Evolutionary conservation across 2,888 invertebrate species (phyloP).

Genomic region (Drosophila colorata): DNA sequence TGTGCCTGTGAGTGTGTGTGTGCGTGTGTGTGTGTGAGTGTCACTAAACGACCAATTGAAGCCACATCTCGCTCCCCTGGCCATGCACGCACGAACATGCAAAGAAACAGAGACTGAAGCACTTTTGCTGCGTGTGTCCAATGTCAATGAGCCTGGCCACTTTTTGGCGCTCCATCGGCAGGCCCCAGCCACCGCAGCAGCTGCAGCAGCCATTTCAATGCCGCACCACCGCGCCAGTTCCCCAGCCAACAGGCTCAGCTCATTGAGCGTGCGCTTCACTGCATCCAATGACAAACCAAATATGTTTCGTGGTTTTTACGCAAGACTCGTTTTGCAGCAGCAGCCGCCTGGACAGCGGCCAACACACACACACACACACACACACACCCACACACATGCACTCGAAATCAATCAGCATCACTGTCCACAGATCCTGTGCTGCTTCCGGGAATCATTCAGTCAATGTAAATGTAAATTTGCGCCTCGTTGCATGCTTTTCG

Average conservation of each 20-base stretch:
- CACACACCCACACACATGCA: conserved; percentile 31
- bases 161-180: conserved; percentile 68
- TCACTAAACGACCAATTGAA: conserved; percentile 69
- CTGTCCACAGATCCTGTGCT: conserved; percentile 26
- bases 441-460: conserved; percentile 66
- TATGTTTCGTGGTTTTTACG: conserved; percentile 83
- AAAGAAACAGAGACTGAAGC: conserved; percentile 52
- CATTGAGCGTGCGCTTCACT: conserved; percentile 65
- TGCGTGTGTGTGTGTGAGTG: conserved; percentile 33
- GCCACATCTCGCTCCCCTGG: conserved; percentile 44
- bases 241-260: conserved; percentile 1
- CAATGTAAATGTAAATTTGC: conserved; percentile 79
- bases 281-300: conserved; percentile 81
- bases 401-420: conserved; percentile 74
- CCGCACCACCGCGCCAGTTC: not conserved
- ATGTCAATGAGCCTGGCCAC: conserved; percentile 77
- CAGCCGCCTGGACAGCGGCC: conserved; percentile 30
- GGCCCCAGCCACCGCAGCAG: conserved; percentile 43
- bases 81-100: conserved; percentile 59
- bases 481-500: conserved; percentile 54
- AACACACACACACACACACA: conserved; percentile 13
- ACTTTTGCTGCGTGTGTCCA: conserved; percentile 51
- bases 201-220: not conserved
- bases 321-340: conserved; percentile 54
- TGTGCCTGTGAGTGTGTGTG: conserved; percentile 17